phyloP scores from a whole-genome alignment of 2,888 invertebrate genomes.

The Mesorhabditis belari region DNA sequence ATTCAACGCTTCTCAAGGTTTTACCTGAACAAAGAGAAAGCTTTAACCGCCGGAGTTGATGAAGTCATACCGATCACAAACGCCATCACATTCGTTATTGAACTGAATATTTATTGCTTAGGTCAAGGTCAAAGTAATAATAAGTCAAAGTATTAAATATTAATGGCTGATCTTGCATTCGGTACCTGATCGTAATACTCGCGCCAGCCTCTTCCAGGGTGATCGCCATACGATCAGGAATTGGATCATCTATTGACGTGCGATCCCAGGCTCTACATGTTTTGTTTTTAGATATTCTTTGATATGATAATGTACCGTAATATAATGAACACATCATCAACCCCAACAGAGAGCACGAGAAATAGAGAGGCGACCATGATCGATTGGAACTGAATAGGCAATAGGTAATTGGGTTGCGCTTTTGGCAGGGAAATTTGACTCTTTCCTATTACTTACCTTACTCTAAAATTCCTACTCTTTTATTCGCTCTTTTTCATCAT shows the following conservation, averaged over 20 bases:
- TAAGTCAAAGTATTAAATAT: not conserved
- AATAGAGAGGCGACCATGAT: constrained; percentile 48
- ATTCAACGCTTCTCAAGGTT: constrained; percentile 29
- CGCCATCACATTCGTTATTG: constrained; percentile 28
- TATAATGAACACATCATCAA: constrained; percentile 48
- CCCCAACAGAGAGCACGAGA: constrained; percentile 47
- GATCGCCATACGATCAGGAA: constrained; percentile 32
- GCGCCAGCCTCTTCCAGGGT: constrained; percentile 47
- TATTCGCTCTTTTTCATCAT: too few species aligned
- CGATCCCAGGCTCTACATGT: not conserved
- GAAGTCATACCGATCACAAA: constrained; percentile 32
- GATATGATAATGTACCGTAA: too few species aligned
- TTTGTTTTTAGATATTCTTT: too few species aligned
- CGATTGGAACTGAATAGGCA: constrained; percentile 24
- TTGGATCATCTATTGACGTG: constrained; percentile 2
- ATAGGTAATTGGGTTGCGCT: not conserved
- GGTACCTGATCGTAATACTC: constrained; percentile 43
- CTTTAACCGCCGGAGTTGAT: constrained; percentile 42
- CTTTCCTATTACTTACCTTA: not conserved
- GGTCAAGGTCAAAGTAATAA: too few species aligned
- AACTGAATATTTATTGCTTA: constrained; percentile 34
- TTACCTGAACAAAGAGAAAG: constrained; percentile 37
- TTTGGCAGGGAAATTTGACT: not conserved
- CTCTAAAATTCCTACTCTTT: not conserved
- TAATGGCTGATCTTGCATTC: not conserved